Percentiles rank a stretch among this genome's conserved stretches.
Conservation (phyloP, 2,888 invertebrate genomes). For the Diarsia mendica region DNA sequence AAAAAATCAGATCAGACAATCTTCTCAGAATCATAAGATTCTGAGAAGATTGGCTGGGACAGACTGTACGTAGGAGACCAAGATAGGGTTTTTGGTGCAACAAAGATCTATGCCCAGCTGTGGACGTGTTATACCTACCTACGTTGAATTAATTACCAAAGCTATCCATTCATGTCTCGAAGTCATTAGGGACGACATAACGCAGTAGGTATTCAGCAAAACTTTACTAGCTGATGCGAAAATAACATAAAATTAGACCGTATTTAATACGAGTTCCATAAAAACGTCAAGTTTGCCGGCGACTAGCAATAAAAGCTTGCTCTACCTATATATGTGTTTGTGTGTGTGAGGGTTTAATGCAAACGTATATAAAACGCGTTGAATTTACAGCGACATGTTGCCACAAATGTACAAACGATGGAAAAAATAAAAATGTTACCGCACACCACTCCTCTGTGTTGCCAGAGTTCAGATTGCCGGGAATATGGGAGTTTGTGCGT, state of each 20-base stretch:
- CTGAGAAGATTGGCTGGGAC: not conserved
- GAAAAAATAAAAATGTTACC: constrained; percentile 70
- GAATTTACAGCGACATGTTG: constrained; percentile 68
- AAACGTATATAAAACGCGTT: constrained; percentile 68
- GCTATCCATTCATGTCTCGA: too few species aligned
- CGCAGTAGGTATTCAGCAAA: not conserved
- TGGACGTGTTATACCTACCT: not conserved
- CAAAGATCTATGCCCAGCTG: not conserved
- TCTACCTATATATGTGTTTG: not conserved
- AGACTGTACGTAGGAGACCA: not conserved
- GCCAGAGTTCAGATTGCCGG: constrained; percentile 37
- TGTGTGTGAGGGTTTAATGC: constrained; percentile 59
- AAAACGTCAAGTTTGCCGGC: constrained; percentile 28
- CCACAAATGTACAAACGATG: constrained; percentile 70
- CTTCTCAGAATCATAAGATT: not conserved
- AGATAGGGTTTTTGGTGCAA: not conserved
- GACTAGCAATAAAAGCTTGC: constrained; percentile 36
- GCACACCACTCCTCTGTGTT: constrained; percentile 56
- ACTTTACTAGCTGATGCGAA: constrained; percentile 3
- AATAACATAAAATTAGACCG: constrained; percentile 13
- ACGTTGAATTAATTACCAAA: not conserved
- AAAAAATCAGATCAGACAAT: too few species aligned
- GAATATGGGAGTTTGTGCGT: constrained; percentile 16
- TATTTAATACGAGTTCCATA: constrained; percentile 24
- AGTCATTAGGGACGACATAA: not conserved